phyloP scores from a whole-genome alignment of 2,113 vertebrate genomes.

The Dipodomys spectabilis region DNA sequence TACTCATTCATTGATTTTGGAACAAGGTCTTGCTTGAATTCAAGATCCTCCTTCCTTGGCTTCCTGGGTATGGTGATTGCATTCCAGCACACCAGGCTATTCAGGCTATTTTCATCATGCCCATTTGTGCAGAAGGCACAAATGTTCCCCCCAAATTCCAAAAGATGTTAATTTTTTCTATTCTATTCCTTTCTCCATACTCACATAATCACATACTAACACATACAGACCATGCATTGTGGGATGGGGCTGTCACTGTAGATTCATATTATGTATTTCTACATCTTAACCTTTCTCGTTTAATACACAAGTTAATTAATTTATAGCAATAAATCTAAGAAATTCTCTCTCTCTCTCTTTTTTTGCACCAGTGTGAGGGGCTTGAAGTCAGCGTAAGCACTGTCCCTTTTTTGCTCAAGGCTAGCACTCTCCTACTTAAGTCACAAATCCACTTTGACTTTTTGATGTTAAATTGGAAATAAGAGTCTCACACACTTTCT shows the following conservation, averaged over 20 bases:
- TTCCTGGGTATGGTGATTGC: too few species aligned
- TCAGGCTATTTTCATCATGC: neutral
- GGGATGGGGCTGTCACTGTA: neutral
- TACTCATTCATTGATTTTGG: too few species aligned
- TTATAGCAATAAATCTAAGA: neutral
- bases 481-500: too few species aligned
- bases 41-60: too few species aligned
- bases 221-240: neutral
- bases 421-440: too few species aligned
- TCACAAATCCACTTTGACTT: too few species aligned
- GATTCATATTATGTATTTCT: neutral
- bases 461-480: too few species aligned
- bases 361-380: too few species aligned
- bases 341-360: too few species aligned
- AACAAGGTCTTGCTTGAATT: too few species aligned
- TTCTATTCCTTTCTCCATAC: neutral
- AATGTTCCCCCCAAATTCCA: neutral
- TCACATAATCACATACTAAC: neutral
- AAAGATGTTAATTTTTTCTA: neutral
- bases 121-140: neutral
- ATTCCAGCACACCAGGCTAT: neutral
- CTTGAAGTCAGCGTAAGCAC: too few species aligned
- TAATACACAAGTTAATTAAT: neutral
- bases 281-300: neutral
- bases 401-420: too few species aligned